Evolutionary conservation across 2,888 invertebrate species (phyloP), one percentile per base, ranked within the genome.

Genomic region (Pandemis cinnamomeana): DNA sequence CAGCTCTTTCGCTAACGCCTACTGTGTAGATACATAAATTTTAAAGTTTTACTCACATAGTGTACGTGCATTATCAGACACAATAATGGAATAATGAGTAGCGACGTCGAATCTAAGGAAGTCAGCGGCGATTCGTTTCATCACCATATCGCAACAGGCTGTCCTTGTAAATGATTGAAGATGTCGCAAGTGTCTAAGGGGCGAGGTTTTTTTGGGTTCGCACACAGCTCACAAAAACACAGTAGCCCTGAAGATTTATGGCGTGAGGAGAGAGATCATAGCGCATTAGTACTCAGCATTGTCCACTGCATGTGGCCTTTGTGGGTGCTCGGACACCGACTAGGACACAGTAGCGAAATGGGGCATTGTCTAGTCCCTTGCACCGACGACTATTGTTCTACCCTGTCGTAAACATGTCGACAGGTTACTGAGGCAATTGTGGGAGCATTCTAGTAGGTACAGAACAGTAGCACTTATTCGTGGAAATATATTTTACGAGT

Each of bases 211-310:
- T 58, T 75, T 76, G 63, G 69, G 53, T 75, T 72, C 75, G 71
- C 64, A 74, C 66, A 77, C 71, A 72, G 77, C 71, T 74, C 70
- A 84, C 79, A 89, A 90, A 89, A 89, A 89, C 83, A 77, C 86
- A 83, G 86, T 83, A 87, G 85, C 86, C 78, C 70, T 77, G 73
- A 83, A 91, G 92, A 94, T 94, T 94, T 94, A 94, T 91, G 93
- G 86, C 86, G 82, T 80, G 82, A 87, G 84, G 82, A 86, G 84
- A 84, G 80, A 87, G 92, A 94, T 94, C 93, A 94, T 93, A 89
- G 89, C 86, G 85, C 93, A 94, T 94, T 93, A 94, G 93, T 91
- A 92, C 83, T 78, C 70, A 76, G 80, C 84, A 87, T 93, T 93
- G 92, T 93, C 85, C 91, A 77, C 91, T 80, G 83, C 89, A 88